Percentiles rank a stretch among this genome's conserved stretches.
These are phyloP conservation scores for Bettongia penicillata DNA, from an alignment of 2,113 vertebrate genomes.

Conservation along the genomic window DNA sequence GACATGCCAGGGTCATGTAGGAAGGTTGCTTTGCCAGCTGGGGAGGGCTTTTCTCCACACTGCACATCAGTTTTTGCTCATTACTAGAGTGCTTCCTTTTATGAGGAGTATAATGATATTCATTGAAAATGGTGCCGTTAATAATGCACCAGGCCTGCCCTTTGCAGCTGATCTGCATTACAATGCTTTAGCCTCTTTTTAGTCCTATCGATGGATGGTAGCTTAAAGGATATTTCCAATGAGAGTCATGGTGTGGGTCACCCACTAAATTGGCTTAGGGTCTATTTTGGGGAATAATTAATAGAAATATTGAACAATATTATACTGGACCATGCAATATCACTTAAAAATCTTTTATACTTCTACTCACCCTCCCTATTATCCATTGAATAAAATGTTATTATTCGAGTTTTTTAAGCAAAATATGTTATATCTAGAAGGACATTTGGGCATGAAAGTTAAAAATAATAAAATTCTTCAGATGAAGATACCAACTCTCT, in stretches of 20 bases:
- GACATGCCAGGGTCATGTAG: slow-evolving; percentile 53
- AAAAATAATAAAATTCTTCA: slow-evolving; percentile 22
- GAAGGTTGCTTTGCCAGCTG: not conserved
- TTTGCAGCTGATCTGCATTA: slow-evolving; percentile 52
- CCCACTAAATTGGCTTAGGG: slow-evolving; percentile 50
- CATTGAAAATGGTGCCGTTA: slow-evolving; percentile 60
- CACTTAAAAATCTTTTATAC: not conserved
- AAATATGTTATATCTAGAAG: slow-evolving; percentile 26
- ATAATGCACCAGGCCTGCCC: slow-evolving; percentile 42
- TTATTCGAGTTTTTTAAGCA: not conserved
- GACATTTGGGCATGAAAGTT: not conserved
- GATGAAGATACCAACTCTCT: not conserved
- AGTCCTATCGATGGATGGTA: not conserved
- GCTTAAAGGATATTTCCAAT: slow-evolving; percentile 16
- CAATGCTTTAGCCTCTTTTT: slow-evolving; percentile 34
- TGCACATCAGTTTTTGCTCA: not conserved
- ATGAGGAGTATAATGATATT: slow-evolving; percentile 73
- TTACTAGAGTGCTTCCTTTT: slow-evolving; percentile 58
- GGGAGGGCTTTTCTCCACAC: slow-evolving; percentile 43
- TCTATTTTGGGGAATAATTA: slow-evolving; percentile 48
- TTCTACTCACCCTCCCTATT: not conserved
- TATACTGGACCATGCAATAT: not conserved
- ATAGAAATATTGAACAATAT: slow-evolving; percentile 55
- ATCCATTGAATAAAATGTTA: not conserved
- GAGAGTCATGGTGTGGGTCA: slow-evolving; percentile 57